Percentiles rank a stretch among this genome's conserved stretches.
Evolutionary conservation across 2,113 vertebrate species (phyloP).

Genomic region (Oryzias curvinotus): DNA sequence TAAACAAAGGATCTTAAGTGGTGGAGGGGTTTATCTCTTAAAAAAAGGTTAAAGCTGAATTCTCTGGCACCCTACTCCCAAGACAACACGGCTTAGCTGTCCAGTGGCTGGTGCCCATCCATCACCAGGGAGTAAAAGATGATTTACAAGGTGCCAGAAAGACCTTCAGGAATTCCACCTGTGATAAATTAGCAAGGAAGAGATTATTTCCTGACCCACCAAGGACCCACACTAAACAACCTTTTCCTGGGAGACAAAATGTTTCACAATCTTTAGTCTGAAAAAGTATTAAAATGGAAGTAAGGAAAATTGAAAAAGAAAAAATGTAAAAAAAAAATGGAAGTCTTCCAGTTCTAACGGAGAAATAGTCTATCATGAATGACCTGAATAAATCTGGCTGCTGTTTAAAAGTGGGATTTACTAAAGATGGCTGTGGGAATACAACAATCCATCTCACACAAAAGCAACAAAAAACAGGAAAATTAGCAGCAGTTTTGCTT

Average conservation of each 20-base stretch:
- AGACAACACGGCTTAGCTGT: constrained; percentile 42
- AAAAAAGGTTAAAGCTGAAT: constrained; percentile 42
- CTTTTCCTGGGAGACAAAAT: constrained; percentile 9
- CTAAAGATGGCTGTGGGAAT: constrained; percentile 7
- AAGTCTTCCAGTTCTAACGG: neutral
- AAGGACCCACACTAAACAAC: constrained; percentile 17
- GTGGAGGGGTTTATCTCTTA: constrained; percentile 26
- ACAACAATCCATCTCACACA: constrained; percentile 28
- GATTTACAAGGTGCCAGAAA: constrained; percentile 49
- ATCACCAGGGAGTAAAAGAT: constrained; percentile 44
- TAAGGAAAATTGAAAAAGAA: neutral
- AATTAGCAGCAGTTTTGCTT: constrained; percentile 5
- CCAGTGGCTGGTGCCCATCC: constrained; percentile 38
- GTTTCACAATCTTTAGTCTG: constrained; percentile 9
- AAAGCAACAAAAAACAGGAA: constrained; percentile 19
- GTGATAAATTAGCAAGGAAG: constrained; percentile 56
- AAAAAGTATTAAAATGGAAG: neutral
- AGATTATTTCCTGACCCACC: constrained; percentile 21
- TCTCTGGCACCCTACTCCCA: constrained; percentile 44
- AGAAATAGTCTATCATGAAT: neutral
- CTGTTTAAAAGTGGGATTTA: neutral
- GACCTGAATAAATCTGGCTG: neutral
- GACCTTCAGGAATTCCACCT: constrained; percentile 44
- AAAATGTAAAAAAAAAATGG: neutral
- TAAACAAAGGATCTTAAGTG: constrained; percentile 20